Conservation (phyloP, 2,113 vertebrate genomes). For the Ornithorhynchus anatinus region DNA sequence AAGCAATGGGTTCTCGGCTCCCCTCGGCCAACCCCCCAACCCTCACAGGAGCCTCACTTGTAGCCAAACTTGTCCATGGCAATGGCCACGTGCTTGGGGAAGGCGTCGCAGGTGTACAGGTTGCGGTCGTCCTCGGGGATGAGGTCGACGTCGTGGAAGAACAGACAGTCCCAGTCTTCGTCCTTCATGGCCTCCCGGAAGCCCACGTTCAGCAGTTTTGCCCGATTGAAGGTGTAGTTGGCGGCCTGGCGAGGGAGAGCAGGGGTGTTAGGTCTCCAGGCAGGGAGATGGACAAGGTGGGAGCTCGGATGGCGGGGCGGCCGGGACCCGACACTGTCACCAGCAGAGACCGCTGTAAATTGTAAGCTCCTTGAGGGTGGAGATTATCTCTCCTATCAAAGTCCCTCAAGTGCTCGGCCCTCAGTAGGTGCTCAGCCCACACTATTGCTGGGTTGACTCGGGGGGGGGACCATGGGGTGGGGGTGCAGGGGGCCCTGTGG, state of each 20-base stretch:
- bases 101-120: conserved; percentile 72
- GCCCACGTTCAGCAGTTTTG: conserved; percentile 80
- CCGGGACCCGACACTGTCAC: too few species aligned
- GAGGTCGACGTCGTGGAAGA: conserved; percentile 83
- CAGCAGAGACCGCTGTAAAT: too few species aligned
- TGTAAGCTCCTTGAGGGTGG: too few species aligned
- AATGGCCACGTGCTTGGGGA: conserved; percentile 79
- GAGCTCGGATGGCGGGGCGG: too few species aligned
- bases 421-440: too few species aligned
- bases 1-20: not conserved
- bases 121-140: conserved; percentile 83
- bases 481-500: not conserved
- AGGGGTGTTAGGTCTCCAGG: not conserved
- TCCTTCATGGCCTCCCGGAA: conserved; percentile 86
- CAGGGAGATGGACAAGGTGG: too few species aligned
- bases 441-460: too few species aligned
- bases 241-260: conserved; percentile 62
- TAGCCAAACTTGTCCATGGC: conserved; percentile 87
- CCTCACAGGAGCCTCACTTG: conserved; percentile 80
- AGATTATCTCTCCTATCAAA: too few species aligned
- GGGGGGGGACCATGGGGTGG: not conserved
- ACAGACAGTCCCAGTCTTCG: conserved; percentile 82
- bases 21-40: not conserved
- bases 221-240: conserved; percentile 76
- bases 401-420: not conserved